These are phyloP conservation scores for Cylas formicarius DNA, from an alignment of 1,140 invertebrate species.

Conservation along the genomic window DNA sequence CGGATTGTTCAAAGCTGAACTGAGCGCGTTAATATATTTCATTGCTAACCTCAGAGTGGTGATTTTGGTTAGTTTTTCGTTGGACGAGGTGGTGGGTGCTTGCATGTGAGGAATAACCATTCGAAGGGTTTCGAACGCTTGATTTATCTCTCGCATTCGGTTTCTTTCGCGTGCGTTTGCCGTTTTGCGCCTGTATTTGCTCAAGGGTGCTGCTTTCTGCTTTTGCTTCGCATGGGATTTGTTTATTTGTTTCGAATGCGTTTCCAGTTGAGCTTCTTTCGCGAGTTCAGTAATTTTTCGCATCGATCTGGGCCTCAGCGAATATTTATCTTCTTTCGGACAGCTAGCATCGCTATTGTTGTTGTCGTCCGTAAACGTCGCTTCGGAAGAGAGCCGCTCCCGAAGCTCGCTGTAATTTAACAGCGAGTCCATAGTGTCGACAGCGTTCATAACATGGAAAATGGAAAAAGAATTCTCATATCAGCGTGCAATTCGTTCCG, in stretches of 20 bases:
- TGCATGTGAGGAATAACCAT: conserved; percentile 60
- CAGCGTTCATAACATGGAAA: no score
- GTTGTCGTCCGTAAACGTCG: conserved; percentile 32
- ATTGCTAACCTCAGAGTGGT: conserved; percentile 77
- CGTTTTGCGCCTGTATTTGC: conserved; percentile 82
- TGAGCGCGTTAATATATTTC: conserved; percentile 73
- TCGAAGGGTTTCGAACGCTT: conserved; percentile 74
- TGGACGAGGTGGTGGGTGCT: conserved; percentile 41
- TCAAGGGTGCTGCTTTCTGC: conserved; percentile 70
- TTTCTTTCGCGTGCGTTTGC: conserved; percentile 81
- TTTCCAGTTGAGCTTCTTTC: conserved; percentile 6
- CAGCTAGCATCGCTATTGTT: conserved; percentile 26
- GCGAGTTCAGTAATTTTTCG: conserved; percentile 28
- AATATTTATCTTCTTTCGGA: conserved; percentile 37
- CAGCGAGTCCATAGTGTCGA: conserved; percentile 32
- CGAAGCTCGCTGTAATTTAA: conserved; percentile 25
- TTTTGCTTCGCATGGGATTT: conserved; percentile 44
- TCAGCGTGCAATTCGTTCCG: no score
- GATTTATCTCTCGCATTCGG: conserved; percentile 83
- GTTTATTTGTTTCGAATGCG: conserved; percentile 9
- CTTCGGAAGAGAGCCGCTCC: conserved; percentile 9
- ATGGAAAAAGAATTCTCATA: no score
- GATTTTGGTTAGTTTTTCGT: conserved; percentile 81
- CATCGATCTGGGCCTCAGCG: conserved; percentile 36
- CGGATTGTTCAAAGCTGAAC: conserved; percentile 37